These are phyloP conservation scores for Scaptomyza parva DNA, from an alignment of 2,888 invertebrate genomes.

Conservation along the genomic window DNA sequence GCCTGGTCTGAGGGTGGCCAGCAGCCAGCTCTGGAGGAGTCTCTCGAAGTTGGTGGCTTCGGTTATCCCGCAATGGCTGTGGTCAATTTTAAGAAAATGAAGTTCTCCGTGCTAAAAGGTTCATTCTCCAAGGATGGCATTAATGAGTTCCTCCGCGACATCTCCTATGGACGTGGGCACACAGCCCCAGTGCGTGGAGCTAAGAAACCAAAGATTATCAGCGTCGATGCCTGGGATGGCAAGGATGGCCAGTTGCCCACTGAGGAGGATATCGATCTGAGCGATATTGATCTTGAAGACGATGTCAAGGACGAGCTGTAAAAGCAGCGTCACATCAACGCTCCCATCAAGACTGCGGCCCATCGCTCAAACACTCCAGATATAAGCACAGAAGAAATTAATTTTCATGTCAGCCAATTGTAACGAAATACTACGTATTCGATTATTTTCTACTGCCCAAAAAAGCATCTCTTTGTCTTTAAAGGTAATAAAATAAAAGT, in stretches of 20 bases:
- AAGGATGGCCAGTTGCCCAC: slow-evolving; percentile 94
- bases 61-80: slow-evolving; percentile 99
- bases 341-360: slow-evolving; percentile 40
- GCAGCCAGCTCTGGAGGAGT: slow-evolving; percentile 93
- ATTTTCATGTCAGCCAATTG: slow-evolving; percentile 29
- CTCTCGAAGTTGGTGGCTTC: slow-evolving; percentile 97
- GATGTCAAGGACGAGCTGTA: slow-evolving; percentile 85
- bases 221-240: slow-evolving; percentile 95
- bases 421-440: slow-evolving; percentile 59
- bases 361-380: slow-evolving; percentile 35
- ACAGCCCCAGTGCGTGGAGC: slow-evolving; percentile 95
- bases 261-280: slow-evolving; percentile 94
- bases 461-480: background rate
- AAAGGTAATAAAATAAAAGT: slow-evolving; percentile 36
- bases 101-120: slow-evolving; percentile 96
- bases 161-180: slow-evolving; percentile 96
- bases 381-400: slow-evolving; percentile 11
- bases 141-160: slow-evolving; percentile 96
- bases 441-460: slow-evolving; percentile 45
- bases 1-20: slow-evolving; percentile 97
- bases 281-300: slow-evolving; percentile 93
- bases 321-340: slow-evolving; percentile 30
- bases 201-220: slow-evolving; percentile 89
- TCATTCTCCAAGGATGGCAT: slow-evolving; percentile 98
- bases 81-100: slow-evolving; percentile 98